These are phyloP conservation scores for Heliopora coerulea DNA, from an alignment of 92 coral and sea anemone genomes.

Conservation along the genomic window DNA sequence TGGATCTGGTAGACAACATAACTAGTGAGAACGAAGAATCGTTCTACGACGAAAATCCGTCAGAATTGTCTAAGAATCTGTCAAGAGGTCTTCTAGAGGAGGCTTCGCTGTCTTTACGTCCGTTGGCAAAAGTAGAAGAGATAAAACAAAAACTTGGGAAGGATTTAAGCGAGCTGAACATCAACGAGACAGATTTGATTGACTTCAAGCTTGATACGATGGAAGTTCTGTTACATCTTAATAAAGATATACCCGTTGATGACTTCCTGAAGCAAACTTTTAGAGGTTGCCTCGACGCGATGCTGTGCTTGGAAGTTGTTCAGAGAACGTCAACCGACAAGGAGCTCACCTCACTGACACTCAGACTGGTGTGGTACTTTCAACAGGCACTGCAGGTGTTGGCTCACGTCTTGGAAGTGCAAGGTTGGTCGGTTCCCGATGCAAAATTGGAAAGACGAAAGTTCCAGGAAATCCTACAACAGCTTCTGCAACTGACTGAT, in stretches of 20 bases:
- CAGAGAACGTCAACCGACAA: background rate
- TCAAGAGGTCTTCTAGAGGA: background rate
- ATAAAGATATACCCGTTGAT: background rate
- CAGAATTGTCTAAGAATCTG: no score
- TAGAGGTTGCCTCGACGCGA: background rate
- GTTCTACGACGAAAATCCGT: no score
- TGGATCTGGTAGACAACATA: no score
- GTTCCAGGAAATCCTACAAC: background rate
- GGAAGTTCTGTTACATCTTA: background rate
- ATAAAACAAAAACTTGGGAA: background rate
- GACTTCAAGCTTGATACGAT: conserved; percentile 2
- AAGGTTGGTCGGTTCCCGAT: background rate
- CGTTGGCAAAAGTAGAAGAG: background rate
- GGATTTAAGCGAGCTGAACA: background rate
- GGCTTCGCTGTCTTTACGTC: background rate
- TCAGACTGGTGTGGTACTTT: background rate
- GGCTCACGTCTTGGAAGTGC: background rate
- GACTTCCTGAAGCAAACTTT: background rate
- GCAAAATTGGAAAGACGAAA: background rate
- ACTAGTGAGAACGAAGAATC: no score
- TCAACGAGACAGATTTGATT: background rate
- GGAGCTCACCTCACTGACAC: background rate
- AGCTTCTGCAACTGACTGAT: background rate
- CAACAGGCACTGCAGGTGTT: background rate
- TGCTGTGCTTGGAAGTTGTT: background rate